A percentile compares a stretch with the other conserved stretches of the same genome.
These are phyloP conservation scores for Marasmarcha lunaedactyla DNA, from an alignment of 2,888 invertebrate genomes.

Conservation along the genomic window DNA sequence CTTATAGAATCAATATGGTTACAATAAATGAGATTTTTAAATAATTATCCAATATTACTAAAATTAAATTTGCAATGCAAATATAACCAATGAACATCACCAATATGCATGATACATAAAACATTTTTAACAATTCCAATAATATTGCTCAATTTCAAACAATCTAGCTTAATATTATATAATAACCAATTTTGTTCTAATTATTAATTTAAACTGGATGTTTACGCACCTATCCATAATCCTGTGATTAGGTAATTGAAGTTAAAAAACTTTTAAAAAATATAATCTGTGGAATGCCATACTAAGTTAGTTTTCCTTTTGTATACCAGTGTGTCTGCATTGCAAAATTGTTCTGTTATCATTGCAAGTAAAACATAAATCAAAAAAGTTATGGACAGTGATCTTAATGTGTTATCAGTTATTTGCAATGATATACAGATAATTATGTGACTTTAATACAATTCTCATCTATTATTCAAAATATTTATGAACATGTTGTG, in stretches of 20 bases:
- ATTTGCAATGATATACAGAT: constrained; percentile 31
- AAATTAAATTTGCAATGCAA: constrained; percentile 1
- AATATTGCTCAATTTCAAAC: constrained; percentile 37
- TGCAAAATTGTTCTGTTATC: constrained; percentile 14
- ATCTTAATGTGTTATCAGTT: constrained; percentile 8
- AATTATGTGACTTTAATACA: constrained; percentile 18
- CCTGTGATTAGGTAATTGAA: constrained; percentile 17
- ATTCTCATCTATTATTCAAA: constrained; percentile 1
- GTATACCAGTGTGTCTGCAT: constrained; percentile 1
- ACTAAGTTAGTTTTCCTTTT: constrained; percentile 17
- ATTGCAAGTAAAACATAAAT: constrained; percentile 14
- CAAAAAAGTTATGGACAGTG: constrained; percentile 1
- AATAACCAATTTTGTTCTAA: constrained; percentile 25
- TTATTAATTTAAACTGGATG: constrained; percentile 11
- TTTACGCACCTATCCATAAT: constrained; percentile 15
- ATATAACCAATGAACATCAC: constrained; percentile 4
- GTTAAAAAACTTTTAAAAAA: constrained; percentile 25
- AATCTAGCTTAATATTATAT: constrained; percentile 20
- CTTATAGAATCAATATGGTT: background rate
- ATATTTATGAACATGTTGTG: background rate
- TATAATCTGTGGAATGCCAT: constrained; percentile 52
- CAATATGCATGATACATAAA: constrained; percentile 16
- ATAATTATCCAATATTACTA: background rate
- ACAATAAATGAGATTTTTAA: background rate
- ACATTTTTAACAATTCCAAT: constrained; percentile 30